Evolutionary conservation across 2,113 vertebrate genomes (phyloP).

Genomic region (Ariopsis seemanni): DNA sequence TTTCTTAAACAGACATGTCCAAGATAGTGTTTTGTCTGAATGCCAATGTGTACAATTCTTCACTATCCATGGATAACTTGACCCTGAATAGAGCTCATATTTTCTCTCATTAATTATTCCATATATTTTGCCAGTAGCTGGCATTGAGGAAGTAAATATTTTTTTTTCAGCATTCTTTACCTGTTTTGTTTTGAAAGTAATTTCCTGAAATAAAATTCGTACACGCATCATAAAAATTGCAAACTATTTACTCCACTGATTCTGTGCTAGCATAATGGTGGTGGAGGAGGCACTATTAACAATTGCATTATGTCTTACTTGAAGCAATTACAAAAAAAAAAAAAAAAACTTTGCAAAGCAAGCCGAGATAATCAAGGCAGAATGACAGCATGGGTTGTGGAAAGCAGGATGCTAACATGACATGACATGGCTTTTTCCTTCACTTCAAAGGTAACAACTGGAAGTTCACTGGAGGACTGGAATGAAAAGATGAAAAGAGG

Average conservation of each 20-base stretch:
- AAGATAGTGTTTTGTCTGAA: neutral
- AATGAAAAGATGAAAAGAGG: neutral
- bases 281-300: neutral
- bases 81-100: neutral
- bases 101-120: neutral
- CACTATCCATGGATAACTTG: neutral
- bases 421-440: conserved; percentile 8
- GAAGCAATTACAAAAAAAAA: no score
- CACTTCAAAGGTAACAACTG: neutral
- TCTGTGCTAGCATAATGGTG: neutral
- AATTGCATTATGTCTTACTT: neutral
- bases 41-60: neutral
- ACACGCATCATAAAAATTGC: neutral
- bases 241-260: neutral
- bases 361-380: neutral
- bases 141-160: neutral
- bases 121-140: neutral
- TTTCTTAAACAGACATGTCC: neutral
- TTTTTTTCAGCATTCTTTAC: neutral
- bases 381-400: neutral
- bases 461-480: neutral
- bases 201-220: neutral
- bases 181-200: neutral
- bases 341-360: neutral
- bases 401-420: neutral